Evolutionary conservation across 92 coral and sea anemone genomes (phyloP).

Genomic region (Palythoa grandis): DNA sequence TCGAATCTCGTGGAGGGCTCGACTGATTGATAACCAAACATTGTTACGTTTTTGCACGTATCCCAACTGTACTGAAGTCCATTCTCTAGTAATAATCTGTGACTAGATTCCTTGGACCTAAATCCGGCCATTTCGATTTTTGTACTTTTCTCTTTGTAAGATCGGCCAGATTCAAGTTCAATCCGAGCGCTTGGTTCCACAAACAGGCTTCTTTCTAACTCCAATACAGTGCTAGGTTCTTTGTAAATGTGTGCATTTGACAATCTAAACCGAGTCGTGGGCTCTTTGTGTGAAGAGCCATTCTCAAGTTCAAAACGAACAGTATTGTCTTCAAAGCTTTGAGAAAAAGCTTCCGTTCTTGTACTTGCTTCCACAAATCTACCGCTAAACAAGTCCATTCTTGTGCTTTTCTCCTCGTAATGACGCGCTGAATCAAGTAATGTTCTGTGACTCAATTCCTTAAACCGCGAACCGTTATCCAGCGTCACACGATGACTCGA

Average conservation of each 20-base stretch:
- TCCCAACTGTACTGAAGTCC: constrained; percentile 39
- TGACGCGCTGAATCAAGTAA: constrained; percentile 26
- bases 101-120: not conserved
- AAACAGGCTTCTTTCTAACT: not conserved
- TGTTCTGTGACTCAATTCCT: constrained; percentile 22
- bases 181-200: constrained; percentile 33
- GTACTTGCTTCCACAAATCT: constrained; percentile 32
- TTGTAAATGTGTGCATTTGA: not conserved
- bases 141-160: constrained; percentile 12
- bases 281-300: constrained; percentile 20
- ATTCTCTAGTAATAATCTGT: constrained; percentile 15
- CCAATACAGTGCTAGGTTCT: constrained; percentile 18
- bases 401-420: constrained; percentile 35
- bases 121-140: constrained; percentile 29
- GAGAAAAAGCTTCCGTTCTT: constrained; percentile 1
- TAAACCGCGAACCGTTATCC: constrained; percentile 17
- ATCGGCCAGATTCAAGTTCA: constrained; percentile 33
- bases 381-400: constrained; percentile 19
- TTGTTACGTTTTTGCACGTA: not conserved
- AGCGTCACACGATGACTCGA: constrained; percentile 22
- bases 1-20: constrained; percentile 38
- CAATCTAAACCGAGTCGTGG: constrained; percentile 7
- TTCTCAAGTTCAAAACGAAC: constrained; percentile 16
- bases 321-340: constrained; percentile 8
- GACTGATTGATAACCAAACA: constrained; percentile 28